phyloP scores from a whole-genome alignment of 2,113 vertebrate genomes.

The Hymenochirus boettgeri region DNA sequence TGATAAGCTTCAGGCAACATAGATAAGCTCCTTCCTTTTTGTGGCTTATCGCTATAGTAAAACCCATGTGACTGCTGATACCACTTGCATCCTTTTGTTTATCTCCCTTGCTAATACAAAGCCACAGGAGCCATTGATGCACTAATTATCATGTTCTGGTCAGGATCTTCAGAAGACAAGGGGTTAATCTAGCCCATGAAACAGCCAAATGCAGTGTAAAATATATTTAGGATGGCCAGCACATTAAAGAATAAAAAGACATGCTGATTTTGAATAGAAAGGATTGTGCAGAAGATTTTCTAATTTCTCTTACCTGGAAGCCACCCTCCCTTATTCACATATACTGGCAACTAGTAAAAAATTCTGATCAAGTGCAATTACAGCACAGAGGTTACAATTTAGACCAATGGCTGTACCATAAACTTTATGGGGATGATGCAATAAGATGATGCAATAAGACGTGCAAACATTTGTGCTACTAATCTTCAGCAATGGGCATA shows the following conservation, averaged over 20 bases:
- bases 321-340: too few species aligned
- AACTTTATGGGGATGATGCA: too few species aligned
- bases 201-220: slow-evolving; percentile 26
- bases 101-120: slow-evolving; percentile 39
- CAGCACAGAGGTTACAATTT: too few species aligned
- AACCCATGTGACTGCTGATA: slow-evolving; percentile 40
- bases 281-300: too few species aligned
- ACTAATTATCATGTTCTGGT: slow-evolving; percentile 31
- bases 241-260: slow-evolving; percentile 14
- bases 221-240: slow-evolving; percentile 10
- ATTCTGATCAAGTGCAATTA: too few species aligned
- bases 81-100: slow-evolving; percentile 39
- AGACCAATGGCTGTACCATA: too few species aligned
- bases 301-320: too few species aligned
- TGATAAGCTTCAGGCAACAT: slow-evolving; percentile 32
- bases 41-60: slow-evolving; percentile 37
- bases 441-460: too few species aligned
- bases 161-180: slow-evolving; percentile 10
- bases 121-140: slow-evolving; percentile 34
- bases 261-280: slow-evolving; percentile 12
- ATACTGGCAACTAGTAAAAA: too few species aligned
- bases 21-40: slow-evolving; percentile 41
- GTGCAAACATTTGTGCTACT: too few species aligned
- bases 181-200: slow-evolving; percentile 29
- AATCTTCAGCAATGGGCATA: too few species aligned